phyloP scores from a whole-genome alignment of 2,888 invertebrate species.

The Polyommatus icarus region DNA sequence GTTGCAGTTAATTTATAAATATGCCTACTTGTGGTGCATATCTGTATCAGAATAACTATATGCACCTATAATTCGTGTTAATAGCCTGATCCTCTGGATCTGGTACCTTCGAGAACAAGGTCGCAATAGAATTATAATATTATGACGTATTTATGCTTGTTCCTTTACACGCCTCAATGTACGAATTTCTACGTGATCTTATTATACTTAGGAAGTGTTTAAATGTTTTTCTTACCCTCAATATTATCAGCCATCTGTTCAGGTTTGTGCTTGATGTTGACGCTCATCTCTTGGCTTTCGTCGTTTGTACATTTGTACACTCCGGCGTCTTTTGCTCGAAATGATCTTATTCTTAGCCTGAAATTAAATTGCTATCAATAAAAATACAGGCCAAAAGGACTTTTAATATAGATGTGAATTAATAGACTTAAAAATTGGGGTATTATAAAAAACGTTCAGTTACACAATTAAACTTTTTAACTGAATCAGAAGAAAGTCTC shows the following conservation, averaged over 20 bases:
- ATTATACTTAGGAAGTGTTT: no score
- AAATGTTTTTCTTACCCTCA: conserved; percentile 51
- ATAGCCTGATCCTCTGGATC: no score
- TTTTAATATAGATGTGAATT: neutral
- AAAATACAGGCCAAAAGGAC: neutral
- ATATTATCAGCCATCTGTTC: conserved; percentile 50
- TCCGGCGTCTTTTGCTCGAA: conserved; percentile 70
- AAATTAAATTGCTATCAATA: conserved; percentile 33
- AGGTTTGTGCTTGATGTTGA: conserved; percentile 56
- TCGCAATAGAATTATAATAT: no score
- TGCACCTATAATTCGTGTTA: no score
- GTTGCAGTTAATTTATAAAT: no score
- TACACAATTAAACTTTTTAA: no score
- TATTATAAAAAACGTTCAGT: neutral
- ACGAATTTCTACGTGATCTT: no score
- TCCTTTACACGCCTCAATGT: no score
- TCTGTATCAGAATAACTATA: no score
- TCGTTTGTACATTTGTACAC: conserved; percentile 68
- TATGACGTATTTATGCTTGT: no score
- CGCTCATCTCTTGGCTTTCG: conserved; percentile 54
- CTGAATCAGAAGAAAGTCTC: neutral
- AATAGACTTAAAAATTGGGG: neutral
- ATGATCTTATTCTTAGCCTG: conserved; percentile 73
- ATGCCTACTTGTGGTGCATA: no score
- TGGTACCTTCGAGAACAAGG: no score